These are phyloP conservation scores for Anthopleura sola DNA, from an alignment of 64 coral and sea anemone genomes.

Conservation along the genomic window DNA sequence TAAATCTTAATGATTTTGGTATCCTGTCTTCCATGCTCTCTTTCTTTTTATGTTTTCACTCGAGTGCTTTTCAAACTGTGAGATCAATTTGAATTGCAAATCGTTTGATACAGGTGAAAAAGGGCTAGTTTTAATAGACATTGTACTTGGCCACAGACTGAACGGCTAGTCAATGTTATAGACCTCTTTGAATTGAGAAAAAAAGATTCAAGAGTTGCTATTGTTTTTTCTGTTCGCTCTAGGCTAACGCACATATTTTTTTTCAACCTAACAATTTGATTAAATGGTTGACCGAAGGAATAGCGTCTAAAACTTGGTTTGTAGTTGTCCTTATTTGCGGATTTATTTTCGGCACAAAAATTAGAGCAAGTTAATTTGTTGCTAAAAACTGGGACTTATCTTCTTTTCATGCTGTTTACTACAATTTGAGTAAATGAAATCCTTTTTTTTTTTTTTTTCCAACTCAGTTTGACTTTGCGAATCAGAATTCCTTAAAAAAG, in stretches of 20 bases:
- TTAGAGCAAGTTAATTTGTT: no score
- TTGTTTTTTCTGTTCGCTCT: not conserved
- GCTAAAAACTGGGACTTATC: no score
- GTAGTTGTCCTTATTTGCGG: no score
- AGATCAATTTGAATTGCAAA: slow-evolving; percentile 15
- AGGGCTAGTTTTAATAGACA: not conserved
- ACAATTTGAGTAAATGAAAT: no score
- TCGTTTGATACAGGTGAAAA: not conserved
- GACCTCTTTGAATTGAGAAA: slow-evolving; percentile 7
- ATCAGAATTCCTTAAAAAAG: no score
- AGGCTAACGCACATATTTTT: not conserved
- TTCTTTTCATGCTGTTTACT: no score
- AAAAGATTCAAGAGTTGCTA: not conserved
- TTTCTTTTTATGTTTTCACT: slow-evolving; percentile 7
- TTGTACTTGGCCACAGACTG: not conserved
- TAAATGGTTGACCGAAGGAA: not conserved
- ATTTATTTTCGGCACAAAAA: no score
- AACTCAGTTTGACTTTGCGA: no score
- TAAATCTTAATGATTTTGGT: not conserved
- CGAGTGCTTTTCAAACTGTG: slow-evolving; percentile 9
- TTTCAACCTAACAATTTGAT: not conserved
- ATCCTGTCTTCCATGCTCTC: not conserved
- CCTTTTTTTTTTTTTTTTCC: no score
- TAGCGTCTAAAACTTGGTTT: no score
- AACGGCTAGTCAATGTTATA: slow-evolving; percentile 7